These are phyloP conservation scores for Argynnis bischoffii DNA, from an alignment of 2,888 invertebrate species.

Conservation along the genomic window DNA sequence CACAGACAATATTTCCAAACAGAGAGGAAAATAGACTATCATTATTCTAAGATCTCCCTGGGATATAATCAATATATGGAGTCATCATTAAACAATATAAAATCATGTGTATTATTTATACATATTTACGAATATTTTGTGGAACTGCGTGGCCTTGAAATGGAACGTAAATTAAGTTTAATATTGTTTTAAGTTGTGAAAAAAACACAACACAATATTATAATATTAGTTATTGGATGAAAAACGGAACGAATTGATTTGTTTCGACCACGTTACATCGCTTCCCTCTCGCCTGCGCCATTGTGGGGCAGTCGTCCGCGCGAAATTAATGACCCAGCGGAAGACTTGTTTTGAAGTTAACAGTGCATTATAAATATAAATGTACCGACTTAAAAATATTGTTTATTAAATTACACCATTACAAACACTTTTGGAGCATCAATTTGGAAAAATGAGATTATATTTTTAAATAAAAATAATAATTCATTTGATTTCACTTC, in stretches of 20 bases:
- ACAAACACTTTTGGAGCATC: not conserved
- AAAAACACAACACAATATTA: too few species aligned
- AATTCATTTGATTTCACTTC: too few species aligned
- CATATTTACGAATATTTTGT: too few species aligned
- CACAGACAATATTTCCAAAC: too few species aligned
- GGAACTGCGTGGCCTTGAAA: too few species aligned
- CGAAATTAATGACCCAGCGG: slow-evolving; percentile 25
- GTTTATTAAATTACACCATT: slow-evolving; percentile 13
- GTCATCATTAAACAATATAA: too few species aligned
- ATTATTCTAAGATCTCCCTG: too few species aligned
- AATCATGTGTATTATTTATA: too few species aligned
- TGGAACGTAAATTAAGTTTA: too few species aligned
- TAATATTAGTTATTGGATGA: slow-evolving; percentile 4
- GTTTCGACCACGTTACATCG: slow-evolving; percentile 10
- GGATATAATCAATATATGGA: too few species aligned
- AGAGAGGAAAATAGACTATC: too few species aligned
- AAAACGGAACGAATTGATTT: slow-evolving; percentile 24
- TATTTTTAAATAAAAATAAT: not conserved
- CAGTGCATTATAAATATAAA: slow-evolving; percentile 12
- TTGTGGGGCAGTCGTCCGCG: slow-evolving; percentile 25
- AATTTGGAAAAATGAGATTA: not conserved
- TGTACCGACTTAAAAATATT: slow-evolving; percentile 19
- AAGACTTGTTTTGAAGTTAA: slow-evolving; percentile 11
- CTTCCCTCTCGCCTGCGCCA: slow-evolving; percentile 8
- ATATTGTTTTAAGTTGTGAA: too few species aligned